phyloP scores from a whole-genome alignment of 2,113 vertebrate species.

The Conger conger region DNA sequence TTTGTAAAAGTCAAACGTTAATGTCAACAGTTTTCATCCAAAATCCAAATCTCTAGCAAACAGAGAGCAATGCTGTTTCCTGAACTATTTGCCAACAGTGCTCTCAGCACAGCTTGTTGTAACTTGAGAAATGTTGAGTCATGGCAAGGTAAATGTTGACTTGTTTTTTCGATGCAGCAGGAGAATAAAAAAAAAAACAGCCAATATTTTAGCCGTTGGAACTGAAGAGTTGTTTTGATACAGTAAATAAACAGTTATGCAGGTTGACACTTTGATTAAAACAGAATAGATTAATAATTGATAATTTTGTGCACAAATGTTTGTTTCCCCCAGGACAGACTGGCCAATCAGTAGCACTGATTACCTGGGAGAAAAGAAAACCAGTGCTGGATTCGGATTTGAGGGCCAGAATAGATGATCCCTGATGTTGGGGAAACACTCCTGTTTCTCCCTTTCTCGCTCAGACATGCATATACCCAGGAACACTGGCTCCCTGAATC shows the following conservation, averaged over 20 bases:
- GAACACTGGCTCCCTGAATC: not conserved
- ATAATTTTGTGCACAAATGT: not conserved
- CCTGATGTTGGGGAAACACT: no score
- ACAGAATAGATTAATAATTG: not conserved
- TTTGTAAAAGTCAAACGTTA: not conserved
- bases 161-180: no score
- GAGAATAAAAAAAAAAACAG: not conserved
- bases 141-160: not conserved
- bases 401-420: no score
- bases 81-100: no score
- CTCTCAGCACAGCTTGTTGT: no score
- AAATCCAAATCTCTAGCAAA: no score
- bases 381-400: no score
- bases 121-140: not conserved
- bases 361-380: no score
- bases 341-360: no score
- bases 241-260: not conserved
- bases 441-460: not conserved
- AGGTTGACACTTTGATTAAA: not conserved
- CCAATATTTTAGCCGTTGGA: not conserved
- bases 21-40: no score
- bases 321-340: not conserved
- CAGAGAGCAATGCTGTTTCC: no score
- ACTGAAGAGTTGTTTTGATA: not conserved
- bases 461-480: not conserved